Evolutionary conservation across 2,113 vertebrate genomes (phyloP).

Genomic region (Oryzias woworae): DNA sequence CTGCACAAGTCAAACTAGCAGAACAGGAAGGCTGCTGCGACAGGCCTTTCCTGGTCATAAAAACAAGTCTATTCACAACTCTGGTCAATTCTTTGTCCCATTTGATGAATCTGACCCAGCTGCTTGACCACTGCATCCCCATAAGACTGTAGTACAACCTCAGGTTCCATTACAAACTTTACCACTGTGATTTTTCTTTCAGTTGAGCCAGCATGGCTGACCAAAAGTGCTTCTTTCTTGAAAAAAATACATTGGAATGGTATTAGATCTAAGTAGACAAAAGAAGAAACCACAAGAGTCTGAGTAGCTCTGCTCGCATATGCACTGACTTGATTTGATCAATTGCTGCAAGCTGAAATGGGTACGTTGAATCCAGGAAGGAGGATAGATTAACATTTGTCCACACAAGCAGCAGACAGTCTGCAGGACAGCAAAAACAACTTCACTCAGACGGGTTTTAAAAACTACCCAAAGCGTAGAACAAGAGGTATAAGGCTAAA

Average conservation of each 20-base stretch:
- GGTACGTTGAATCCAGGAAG: slow-evolving; percentile 28
- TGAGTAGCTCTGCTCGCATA: slow-evolving; percentile 78
- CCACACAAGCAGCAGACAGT: slow-evolving; percentile 76
- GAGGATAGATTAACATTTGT: slow-evolving; percentile 18
- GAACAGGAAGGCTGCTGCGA: slow-evolving; percentile 8
- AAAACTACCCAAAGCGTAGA: slow-evolving; percentile 61
- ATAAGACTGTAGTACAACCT: slow-evolving; percentile 70
- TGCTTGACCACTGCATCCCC: slow-evolving; percentile 47
- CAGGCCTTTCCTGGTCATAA: too few relatives aligned
- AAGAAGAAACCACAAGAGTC: slow-evolving; percentile 58
- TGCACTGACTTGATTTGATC: slow-evolving; percentile 75
- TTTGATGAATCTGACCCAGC: slow-evolving; percentile 17
- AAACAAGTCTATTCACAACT: slow-evolving; percentile 1
- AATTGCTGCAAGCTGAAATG: slow-evolving; percentile 77
- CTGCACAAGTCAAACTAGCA: background rate
- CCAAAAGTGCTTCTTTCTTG: slow-evolving; percentile 85
- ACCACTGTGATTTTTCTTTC: slow-evolving; percentile 55
- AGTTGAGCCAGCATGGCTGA: slow-evolving; percentile 78
- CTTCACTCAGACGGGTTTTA: slow-evolving; percentile 76
- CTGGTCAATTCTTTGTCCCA: slow-evolving; percentile 19
- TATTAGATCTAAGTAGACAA: slow-evolving; percentile 67
- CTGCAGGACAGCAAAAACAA: slow-evolving; percentile 69
- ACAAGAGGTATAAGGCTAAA: slow-evolving; percentile 80
- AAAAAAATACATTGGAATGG: slow-evolving; percentile 84
- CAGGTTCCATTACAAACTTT: slow-evolving; percentile 59